These are phyloP conservation scores for Empis livida DNA, from an alignment of 2,888 invertebrate species.

Conservation along the genomic window DNA sequence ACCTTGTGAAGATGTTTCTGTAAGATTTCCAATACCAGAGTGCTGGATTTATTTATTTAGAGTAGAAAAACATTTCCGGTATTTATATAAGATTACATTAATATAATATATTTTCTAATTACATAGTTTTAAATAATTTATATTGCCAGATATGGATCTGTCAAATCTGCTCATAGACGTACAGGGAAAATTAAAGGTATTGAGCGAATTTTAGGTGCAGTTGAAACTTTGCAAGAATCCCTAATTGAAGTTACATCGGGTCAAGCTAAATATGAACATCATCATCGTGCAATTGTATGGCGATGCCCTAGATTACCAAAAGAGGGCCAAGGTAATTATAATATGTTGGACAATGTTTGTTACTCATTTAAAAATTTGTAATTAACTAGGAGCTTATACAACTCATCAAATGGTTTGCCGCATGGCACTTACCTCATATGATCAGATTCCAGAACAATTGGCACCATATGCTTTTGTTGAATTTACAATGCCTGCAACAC, in stretches of 20 bases:
- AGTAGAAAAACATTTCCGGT: constrained; percentile 88
- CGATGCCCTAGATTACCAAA: constrained; percentile 94
- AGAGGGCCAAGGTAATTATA: constrained; percentile 80
- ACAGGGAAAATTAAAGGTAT: constrained; percentile 89
- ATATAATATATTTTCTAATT: not conserved
- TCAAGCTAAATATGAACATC: constrained; percentile 97
- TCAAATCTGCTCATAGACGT: constrained; percentile 80
- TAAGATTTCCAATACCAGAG: constrained; percentile 95
- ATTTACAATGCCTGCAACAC: constrained; percentile 97
- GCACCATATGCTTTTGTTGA: constrained; percentile 83
- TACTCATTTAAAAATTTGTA: not conserved
- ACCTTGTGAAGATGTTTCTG: constrained; percentile 94
- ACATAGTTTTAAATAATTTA: no score
- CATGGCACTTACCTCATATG: constrained; percentile 92
- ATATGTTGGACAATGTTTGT: not conserved
- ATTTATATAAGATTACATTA: not conserved
- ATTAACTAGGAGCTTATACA: constrained; percentile 82
- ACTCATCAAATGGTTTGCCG: constrained; percentile 91
- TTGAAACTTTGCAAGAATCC: constrained; percentile 80
- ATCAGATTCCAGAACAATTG: constrained; percentile 89
- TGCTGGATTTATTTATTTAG: constrained; percentile 99
- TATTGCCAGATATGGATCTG: constrained; percentile 70
- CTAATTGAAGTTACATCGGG: constrained; percentile 93
- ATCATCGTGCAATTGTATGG: constrained; percentile 96
- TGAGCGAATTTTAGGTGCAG: constrained; percentile 80